phyloP scores from a whole-genome alignment of 1,140 invertebrate species.

The Lasioglossum albipes region DNA sequence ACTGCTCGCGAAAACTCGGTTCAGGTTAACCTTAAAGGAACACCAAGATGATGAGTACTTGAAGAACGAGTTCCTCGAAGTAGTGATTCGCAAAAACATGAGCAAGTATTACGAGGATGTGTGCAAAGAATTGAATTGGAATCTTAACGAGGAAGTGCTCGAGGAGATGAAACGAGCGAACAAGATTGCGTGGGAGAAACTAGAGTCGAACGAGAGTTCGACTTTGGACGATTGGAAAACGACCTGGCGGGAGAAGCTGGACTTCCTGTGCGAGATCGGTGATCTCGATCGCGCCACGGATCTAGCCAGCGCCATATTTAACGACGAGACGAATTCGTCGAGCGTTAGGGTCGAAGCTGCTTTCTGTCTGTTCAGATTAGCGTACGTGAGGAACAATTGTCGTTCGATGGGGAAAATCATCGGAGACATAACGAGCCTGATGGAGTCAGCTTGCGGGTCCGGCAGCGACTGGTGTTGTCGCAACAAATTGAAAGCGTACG shows the following conservation, averaged over 20 bases:
- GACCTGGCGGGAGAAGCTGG: conserved; percentile 81
- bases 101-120: conserved; percentile 87
- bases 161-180: conserved; percentile 84
- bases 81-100: conserved; percentile 79
- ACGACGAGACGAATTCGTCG: conserved; percentile 90
- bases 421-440: conserved; percentile 83
- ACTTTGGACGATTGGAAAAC: conserved; percentile 16
- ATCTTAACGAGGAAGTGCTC: conserved; percentile 80
- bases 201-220: conserved; percentile 22
- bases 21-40: conserved; percentile 65
- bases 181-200: conserved; percentile 85
- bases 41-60: conserved; percentile 59
- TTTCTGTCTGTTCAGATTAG: conserved; percentile 91
- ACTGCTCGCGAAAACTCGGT: conserved; percentile 66
- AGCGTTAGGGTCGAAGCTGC: conserved; percentile 90
- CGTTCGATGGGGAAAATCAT: conserved; percentile 86
- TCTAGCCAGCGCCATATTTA: conserved; percentile 86
- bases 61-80: conserved; percentile 61
- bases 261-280: conserved; percentile 87
- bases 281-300: conserved; percentile 82
- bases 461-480: conserved; percentile 90
- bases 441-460: conserved; percentile 71
- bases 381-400: conserved; percentile 88
- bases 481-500: conserved; percentile 87
- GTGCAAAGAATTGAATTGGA: conserved; percentile 79